These are phyloP conservation scores for Drosophila prosaltans DNA, from an alignment of 1,140 invertebrate species.

Conservation along the genomic window DNA sequence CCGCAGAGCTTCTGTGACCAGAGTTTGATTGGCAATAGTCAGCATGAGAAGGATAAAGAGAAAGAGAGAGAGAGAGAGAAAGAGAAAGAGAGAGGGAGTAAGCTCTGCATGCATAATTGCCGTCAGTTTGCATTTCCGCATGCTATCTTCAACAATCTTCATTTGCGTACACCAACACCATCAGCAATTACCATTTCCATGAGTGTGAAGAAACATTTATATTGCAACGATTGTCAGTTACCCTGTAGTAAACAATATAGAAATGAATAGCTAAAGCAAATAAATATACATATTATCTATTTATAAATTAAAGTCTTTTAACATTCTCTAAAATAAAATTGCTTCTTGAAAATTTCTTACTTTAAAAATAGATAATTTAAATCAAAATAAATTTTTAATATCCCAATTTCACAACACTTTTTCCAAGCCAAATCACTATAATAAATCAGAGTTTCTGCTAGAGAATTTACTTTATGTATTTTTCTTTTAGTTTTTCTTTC, in stretches of 20 bases:
- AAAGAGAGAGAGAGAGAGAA: neutral
- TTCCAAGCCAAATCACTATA: constrained; percentile 2
- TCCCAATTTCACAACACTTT: neutral
- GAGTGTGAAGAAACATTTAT: too few species aligned
- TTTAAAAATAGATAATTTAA: neutral
- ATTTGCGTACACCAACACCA: too few species aligned
- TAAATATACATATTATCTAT: too few species aligned
- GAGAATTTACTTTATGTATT: neutral
- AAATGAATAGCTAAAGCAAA: too few species aligned
- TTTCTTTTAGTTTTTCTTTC: too few species aligned
- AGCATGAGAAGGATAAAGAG: too few species aligned
- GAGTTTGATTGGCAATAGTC: constrained; percentile 10
- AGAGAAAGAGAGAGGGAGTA: constrained; percentile 1
- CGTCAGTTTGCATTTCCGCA: constrained; percentile 72
- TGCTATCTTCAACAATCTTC: constrained; percentile 1
- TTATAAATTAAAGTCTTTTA: too few species aligned
- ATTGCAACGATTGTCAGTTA: too few species aligned
- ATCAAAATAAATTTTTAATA: neutral
- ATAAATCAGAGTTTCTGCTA: constrained; percentile 25
- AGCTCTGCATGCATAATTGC: constrained; percentile 61
- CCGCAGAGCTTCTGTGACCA: neutral
- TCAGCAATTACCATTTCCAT: too few species aligned
- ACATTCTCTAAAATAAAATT: too few species aligned
- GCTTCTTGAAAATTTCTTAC: too few species aligned
- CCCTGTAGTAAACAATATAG: too few species aligned